Percentiles rank a stretch among this genome's conserved stretches.
Conservation (phyloP, 2,888 invertebrate species). For the Volucella inanis region DNA sequence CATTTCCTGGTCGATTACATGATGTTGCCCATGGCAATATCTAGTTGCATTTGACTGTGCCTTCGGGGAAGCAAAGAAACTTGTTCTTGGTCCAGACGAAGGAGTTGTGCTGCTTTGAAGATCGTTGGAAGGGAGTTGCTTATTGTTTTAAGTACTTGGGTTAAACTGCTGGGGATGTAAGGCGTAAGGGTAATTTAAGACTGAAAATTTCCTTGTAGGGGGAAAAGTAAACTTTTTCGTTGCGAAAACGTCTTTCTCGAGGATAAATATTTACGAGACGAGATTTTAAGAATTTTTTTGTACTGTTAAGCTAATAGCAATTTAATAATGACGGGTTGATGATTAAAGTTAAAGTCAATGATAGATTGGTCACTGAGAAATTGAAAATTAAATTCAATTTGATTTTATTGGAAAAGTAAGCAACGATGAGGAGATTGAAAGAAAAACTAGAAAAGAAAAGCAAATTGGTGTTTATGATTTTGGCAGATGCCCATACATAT, state of each 20-base stretch:
- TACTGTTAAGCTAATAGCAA: slow-evolving; percentile 2
- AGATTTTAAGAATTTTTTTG: slow-evolving; percentile 29
- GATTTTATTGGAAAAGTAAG: too few species aligned
- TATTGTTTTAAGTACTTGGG: slow-evolving; percentile 69
- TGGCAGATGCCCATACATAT: too few species aligned
- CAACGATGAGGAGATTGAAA: too few species aligned
- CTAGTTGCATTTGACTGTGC: slow-evolving; percentile 67
- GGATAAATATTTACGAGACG: slow-evolving; percentile 51
- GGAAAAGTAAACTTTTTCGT: background rate
- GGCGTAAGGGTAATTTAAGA: slow-evolving; percentile 53
- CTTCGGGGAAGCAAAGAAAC: slow-evolving; percentile 41
- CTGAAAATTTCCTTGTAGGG: slow-evolving; percentile 23
- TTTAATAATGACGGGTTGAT: background rate
- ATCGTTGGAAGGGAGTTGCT: slow-evolving; percentile 55
- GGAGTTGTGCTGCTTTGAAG: slow-evolving; percentile 65
- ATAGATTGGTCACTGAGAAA: too few species aligned
- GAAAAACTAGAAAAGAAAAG: too few species aligned
- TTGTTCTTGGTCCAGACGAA: slow-evolving; percentile 29
- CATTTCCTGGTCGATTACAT: slow-evolving; percentile 73
- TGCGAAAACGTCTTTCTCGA: background rate
- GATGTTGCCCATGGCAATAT: slow-evolving; percentile 70
- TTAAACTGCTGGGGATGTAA: slow-evolving; percentile 1
- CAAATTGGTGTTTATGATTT: too few species aligned
- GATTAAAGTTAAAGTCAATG: too few species aligned
- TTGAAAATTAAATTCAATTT: too few species aligned